Evolutionary conservation across 2,797 vertebrate genomes (phyloP).

Genomic region (Sternarchorhynchus goeldii): DNA sequence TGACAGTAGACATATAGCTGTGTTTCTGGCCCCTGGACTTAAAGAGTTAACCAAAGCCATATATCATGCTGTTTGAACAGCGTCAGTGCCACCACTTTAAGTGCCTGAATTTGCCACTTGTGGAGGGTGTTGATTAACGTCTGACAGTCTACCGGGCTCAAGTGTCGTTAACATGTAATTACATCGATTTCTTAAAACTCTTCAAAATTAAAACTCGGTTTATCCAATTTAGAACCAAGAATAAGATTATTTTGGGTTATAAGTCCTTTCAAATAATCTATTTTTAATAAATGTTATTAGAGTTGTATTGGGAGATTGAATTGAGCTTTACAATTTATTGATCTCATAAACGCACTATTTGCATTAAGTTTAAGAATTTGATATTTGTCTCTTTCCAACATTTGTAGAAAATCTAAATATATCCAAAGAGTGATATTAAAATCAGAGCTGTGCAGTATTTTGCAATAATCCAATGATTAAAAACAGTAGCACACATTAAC

Average conservation of each 20-base stretch:
- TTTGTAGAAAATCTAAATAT: too few species aligned
- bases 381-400: not conserved
- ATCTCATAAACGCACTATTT: not conserved
- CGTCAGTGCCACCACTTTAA: conserved; percentile 20
- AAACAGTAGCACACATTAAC: too few species aligned
- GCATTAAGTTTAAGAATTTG: not conserved
- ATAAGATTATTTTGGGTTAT: not conserved
- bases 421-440: too few species aligned
- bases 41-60: conserved; percentile 69
- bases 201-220: not conserved
- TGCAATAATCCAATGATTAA: not conserved
- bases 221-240: too few species aligned
- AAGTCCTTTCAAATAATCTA: too few species aligned
- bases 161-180: conserved; percentile 15
- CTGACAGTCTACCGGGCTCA: conserved; percentile 17
- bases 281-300: too few species aligned
- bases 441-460: not conserved
- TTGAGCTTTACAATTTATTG: not conserved
- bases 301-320: too few species aligned
- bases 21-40: conserved; percentile 59
- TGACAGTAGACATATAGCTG: conserved; percentile 65
- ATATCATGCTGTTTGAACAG: conserved; percentile 64
- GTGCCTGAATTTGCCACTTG: conserved; percentile 33
- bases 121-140: conserved; percentile 40
- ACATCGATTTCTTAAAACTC: not conserved